Evolutionary conservation across 2,113 vertebrate genomes (phyloP), one percentile per base, ranked within the genome.

Genomic region (Poecile atricapillus): DNA sequence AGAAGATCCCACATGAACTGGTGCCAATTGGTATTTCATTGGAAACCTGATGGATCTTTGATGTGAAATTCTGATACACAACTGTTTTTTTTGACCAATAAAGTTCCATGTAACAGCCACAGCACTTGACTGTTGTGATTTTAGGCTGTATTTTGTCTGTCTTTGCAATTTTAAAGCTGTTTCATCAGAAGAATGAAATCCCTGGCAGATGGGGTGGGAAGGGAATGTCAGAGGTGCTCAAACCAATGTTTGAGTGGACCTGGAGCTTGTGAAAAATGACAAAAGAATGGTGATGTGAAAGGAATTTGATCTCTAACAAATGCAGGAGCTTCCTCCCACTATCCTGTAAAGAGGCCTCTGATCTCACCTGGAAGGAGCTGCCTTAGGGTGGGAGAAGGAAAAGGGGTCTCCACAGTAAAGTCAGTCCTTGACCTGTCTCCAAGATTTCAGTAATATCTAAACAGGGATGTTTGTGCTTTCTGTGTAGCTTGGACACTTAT

Each of bases 141-240:
- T 90, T 22, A 69, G 64, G 59, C 47, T 67, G 47, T 5, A 7
- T 88, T 91, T 93, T 83, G 70, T 3, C 58, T 62, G 49, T 65
- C 39, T 77, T 24, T 67, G 59, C 35, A 69, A 77, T 69, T 93
- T 87, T 46, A 30, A 76, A 87, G 60, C 46, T 55, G 35, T 50
- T 91, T 87, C 62, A 67, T 82, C 63, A 87, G 33, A 58, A 80
- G 58, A 55, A 39, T 52, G 50, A 90, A 87, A 73, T 47, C 58
- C 55, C 56, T 63, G 87, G 67, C 62, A 83, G 87, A 83, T 39
- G 59, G 63, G 77, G 58, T 37, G 58, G 70, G 67, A 70, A 63
- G 50, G 53, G 86, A 89, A 94, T 68, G 31, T 64, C 81, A 73
- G 78, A 1, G 53, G 68, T 2, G 9, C 62, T 60, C 27, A 39